A percentile compares a stretch with the other conserved stretches of the same genome.
Conservation (phyloP, 2,888 invertebrate species). For the Mermis nigrescens region DNA sequence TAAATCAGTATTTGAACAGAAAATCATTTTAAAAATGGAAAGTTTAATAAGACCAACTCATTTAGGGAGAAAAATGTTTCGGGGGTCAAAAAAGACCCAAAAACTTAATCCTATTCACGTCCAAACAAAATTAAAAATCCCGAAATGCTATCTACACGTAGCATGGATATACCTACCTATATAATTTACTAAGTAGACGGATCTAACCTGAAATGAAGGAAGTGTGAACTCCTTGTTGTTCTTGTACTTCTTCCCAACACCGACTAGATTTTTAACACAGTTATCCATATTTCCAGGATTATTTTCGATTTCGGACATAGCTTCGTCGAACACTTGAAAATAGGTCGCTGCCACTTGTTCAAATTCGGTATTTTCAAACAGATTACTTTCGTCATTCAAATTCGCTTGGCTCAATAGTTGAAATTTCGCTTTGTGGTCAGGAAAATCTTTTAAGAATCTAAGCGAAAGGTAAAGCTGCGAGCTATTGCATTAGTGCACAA, state of each 20-base stretch:
- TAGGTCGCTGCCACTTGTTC: slow-evolving; percentile 13
- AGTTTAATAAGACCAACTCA: too few species aligned
- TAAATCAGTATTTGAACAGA: too few species aligned
- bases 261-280: slow-evolving; percentile 22
- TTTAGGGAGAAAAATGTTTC: too few species aligned
- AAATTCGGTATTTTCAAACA: slow-evolving; percentile 19
- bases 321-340: slow-evolving; percentile 25
- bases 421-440: slow-evolving; percentile 21
- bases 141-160: too few species aligned
- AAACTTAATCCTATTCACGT: too few species aligned
- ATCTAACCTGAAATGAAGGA: not conserved
- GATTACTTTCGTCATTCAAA: slow-evolving; percentile 11
- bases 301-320: slow-evolving; percentile 26
- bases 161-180: too few species aligned
- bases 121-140: not conserved
- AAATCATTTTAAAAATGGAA: too few species aligned
- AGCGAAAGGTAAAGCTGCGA: not conserved
- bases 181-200: too few species aligned
- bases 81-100: too few species aligned
- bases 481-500: too few species aligned
- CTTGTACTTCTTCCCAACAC: slow-evolving; percentile 28
- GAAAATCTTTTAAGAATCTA: slow-evolving; percentile 24
- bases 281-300: slow-evolving; percentile 25
- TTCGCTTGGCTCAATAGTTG: slow-evolving; percentile 20
- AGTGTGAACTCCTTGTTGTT: slow-evolving; percentile 17